Conservation (phyloP, 30 jellyfish, hydroid and myxozoan genomes). For the Chironex yamaguchii region DNA sequence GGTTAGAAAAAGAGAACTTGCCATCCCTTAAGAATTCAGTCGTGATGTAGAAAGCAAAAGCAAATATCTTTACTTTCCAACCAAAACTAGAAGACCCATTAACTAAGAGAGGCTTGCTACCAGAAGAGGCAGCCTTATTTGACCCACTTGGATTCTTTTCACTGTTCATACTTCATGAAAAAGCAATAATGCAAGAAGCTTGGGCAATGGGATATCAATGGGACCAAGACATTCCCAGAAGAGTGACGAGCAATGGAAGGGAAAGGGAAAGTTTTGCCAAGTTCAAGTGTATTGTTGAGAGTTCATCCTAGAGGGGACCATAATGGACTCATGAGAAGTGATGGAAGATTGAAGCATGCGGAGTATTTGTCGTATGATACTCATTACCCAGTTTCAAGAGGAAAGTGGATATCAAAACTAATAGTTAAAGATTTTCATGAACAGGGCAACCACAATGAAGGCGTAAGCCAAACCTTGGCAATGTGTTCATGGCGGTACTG, state of each 20-base stretch:
- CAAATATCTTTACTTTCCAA: not conserved
- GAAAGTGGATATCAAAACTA: conserved; percentile 10
- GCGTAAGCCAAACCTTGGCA: not conserved
- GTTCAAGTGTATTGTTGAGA: conserved; percentile 5
- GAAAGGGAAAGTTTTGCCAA: conserved; percentile 7
- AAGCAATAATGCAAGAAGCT: conserved; percentile 1
- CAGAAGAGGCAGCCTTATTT: conserved; percentile 1
- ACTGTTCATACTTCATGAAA: conserved; percentile 14
- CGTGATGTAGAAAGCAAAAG: too few relatives aligned
- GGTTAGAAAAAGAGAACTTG: not conserved
- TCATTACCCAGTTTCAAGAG: conserved; percentile 55
- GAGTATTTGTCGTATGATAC: conserved; percentile 39
- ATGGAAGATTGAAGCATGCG: conserved; percentile 62
- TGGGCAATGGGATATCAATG: conserved; percentile 26
- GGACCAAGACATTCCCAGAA: conserved; percentile 16
- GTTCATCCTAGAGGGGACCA: conserved; percentile 34
- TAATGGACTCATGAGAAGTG: conserved; percentile 47
- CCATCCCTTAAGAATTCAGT: not conserved
- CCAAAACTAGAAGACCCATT: not conserved
- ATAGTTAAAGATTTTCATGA: conserved; percentile 5
- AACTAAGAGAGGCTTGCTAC: conserved; percentile 21
- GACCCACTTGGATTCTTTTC: conserved; percentile 43
- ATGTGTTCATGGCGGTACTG: not conserved
- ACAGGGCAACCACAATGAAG: not conserved
- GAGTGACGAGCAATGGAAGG: conserved; percentile 1